Percentiles rank a stretch among this genome's conserved stretches.
Conservation (phyloP, 2,888 invertebrate species). For the Pristionchus japonicus region DNA sequence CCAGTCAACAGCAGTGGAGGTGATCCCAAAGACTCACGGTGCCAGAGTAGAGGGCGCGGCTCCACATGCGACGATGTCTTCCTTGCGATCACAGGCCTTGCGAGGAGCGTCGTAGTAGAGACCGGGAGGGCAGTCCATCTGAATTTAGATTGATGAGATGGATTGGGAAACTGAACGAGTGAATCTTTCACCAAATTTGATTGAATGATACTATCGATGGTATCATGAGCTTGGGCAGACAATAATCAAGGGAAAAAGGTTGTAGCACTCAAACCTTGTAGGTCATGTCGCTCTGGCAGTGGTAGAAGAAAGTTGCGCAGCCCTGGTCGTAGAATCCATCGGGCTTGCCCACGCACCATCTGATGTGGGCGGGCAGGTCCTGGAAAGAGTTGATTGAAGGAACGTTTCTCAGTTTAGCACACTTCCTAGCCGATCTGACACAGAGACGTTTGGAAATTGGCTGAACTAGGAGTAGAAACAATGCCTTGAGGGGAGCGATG, state of each 20-base stretch:
- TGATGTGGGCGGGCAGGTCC: background rate
- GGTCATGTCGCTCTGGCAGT: background rate
- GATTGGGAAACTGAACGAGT: background rate
- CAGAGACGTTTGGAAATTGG: no score
- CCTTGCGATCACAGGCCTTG: slow-evolving; percentile 18
- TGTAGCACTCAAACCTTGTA: background rate
- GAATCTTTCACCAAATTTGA: background rate
- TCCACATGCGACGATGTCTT: slow-evolving; percentile 38
- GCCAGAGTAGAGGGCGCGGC: background rate
- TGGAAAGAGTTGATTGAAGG: background rate
- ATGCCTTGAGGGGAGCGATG: background rate
- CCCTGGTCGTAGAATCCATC: slow-evolving; percentile 44
- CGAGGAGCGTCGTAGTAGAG: slow-evolving; percentile 26
- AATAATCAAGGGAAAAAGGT: no score
- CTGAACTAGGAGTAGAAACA: background rate
- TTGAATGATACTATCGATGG: background rate
- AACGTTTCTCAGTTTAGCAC: no score
- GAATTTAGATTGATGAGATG: no score
- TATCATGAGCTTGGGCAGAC: no score
- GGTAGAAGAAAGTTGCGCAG: slow-evolving; percentile 32
- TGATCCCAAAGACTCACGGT: no score
- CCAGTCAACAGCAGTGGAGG: no score
- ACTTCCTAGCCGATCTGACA: no score
- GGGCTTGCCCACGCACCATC: background rate
- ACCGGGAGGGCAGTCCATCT: slow-evolving; percentile 32